Conservation (phyloP, 2,888 invertebrate genomes). For the Melieria picta region DNA sequence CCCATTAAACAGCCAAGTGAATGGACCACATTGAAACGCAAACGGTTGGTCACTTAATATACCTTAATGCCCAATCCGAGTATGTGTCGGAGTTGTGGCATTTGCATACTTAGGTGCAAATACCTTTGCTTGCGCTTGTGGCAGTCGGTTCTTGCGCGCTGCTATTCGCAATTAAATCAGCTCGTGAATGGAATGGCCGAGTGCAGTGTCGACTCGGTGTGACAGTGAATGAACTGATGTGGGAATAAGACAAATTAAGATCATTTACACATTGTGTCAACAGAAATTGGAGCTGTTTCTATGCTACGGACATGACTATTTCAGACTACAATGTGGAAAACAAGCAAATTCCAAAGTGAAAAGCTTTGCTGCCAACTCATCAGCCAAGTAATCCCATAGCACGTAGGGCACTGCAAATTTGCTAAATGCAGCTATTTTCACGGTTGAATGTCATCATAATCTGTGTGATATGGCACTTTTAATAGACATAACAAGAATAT, state of each 20-base stretch:
- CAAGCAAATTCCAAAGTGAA: no score
- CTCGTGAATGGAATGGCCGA: conserved; percentile 18
- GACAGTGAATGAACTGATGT: conserved; percentile 24
- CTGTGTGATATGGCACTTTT: no score
- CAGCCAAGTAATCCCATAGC: no score
- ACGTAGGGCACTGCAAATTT: no score
- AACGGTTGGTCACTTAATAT: conserved; percentile 16
- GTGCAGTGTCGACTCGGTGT: conserved; percentile 12
- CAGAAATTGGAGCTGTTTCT: no score
- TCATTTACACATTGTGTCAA: conserved; percentile 23
- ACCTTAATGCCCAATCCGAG: neutral
- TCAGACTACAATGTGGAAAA: no score
- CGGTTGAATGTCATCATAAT: no score
- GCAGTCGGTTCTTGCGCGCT: conserved; percentile 40
- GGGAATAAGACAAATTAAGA: conserved; percentile 29
- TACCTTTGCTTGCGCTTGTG: conserved; percentile 39
- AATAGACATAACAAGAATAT: no score
- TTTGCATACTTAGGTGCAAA: conserved; percentile 42
- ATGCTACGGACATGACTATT: no score
- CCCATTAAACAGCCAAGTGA: conserved; percentile 13
- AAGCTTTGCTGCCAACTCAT: no score
- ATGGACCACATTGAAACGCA: neutral
- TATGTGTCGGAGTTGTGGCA: neutral
- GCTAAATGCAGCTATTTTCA: no score
- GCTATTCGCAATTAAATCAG: conserved; percentile 30